These are phyloP conservation scores for Chrysaora quinquecirrha DNA, from an alignment of 30 jellyfish, hydroid and myxozoan genomes.

Conservation along the genomic window DNA sequence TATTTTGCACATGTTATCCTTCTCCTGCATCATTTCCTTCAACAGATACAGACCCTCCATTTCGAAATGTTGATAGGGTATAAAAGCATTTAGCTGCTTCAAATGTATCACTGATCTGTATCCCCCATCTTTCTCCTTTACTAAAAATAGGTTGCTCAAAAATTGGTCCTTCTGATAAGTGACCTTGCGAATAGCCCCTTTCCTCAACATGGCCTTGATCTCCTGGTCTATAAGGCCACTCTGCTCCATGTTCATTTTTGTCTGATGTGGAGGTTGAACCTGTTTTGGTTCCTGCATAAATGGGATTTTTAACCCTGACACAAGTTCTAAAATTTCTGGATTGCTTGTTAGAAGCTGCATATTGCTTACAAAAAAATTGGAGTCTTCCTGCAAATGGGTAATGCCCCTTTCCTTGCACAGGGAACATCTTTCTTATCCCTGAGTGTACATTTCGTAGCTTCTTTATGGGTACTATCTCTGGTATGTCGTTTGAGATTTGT, in stretches of 20 bases:
- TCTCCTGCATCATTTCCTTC: conserved; percentile 38
- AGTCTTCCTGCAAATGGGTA: background rate
- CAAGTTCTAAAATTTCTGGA: background rate
- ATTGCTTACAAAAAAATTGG: background rate
- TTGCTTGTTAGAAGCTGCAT: background rate
- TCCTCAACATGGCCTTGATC: background rate
- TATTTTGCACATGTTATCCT: conserved; percentile 25
- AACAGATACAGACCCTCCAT: conserved; percentile 32
- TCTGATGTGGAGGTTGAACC: background rate
- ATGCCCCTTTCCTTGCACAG: background rate
- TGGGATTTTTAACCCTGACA: background rate
- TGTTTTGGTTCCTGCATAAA: background rate
- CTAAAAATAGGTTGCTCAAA: background rate
- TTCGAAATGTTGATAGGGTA: conserved; percentile 11
- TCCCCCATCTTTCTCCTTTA: background rate
- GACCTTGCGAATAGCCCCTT: background rate
- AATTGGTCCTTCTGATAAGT: background rate
- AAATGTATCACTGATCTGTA: conserved; percentile 4
- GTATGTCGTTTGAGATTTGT: background rate
- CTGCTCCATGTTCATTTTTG: background rate
- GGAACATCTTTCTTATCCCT: background rate
- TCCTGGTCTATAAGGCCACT: background rate
- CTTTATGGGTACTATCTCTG: background rate
- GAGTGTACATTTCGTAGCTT: background rate
- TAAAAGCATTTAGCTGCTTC: conserved; percentile 2